A percentile compares a stretch with the other conserved stretches of the same genome.
Evolutionary conservation across 2,888 invertebrate species (phyloP).

Genomic region (Ichneumon xanthorius): DNA sequence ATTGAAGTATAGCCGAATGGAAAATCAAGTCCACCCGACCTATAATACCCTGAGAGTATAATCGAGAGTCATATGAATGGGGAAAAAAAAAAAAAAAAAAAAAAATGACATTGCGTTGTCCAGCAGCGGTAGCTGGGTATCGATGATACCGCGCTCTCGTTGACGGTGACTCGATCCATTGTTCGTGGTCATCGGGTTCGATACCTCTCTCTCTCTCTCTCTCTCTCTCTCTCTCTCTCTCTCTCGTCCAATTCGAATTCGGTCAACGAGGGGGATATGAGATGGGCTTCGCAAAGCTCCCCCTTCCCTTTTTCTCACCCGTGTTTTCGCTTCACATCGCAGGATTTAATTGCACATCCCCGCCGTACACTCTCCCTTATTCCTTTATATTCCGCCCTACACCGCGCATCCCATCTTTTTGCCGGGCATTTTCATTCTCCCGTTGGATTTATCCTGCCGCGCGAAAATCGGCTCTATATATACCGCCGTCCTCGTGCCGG

Average conservation of each 20-base stretch:
- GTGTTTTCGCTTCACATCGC: constrained; percentile 11
- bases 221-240: constrained; percentile 23
- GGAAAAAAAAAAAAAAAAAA: constrained; percentile 43
- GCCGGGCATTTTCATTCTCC: not conserved
- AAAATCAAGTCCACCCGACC: constrained; percentile 3
- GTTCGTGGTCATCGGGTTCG: constrained; percentile 39
- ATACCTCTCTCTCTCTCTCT: constrained; percentile 35
- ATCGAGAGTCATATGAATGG: constrained; percentile 44
- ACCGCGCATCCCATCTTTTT: constrained; percentile 35
- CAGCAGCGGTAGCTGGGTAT: constrained; percentile 33
- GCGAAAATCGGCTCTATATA: constrained; percentile 14
- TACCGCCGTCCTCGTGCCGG: not conserved
- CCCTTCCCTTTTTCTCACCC: constrained; percentile 16
- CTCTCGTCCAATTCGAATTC: constrained; percentile 52
- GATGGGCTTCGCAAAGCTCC: constrained; percentile 31
- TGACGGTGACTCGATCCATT: constrained; percentile 47
- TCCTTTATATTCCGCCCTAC: constrained; percentile 54
- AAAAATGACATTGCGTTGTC: constrained; percentile 1
- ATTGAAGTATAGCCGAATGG: constrained; percentile 45
- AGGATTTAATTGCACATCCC: constrained; percentile 66
- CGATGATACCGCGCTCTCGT: constrained; percentile 50
- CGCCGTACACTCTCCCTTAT: constrained; percentile 33
- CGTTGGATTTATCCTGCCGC: constrained; percentile 34
- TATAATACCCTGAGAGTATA: constrained; percentile 35
- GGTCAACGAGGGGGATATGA: constrained; percentile 49